phyloP scores from a whole-genome alignment of 1,140 invertebrate species.

The Lysiphlebus fabarum region DNA sequence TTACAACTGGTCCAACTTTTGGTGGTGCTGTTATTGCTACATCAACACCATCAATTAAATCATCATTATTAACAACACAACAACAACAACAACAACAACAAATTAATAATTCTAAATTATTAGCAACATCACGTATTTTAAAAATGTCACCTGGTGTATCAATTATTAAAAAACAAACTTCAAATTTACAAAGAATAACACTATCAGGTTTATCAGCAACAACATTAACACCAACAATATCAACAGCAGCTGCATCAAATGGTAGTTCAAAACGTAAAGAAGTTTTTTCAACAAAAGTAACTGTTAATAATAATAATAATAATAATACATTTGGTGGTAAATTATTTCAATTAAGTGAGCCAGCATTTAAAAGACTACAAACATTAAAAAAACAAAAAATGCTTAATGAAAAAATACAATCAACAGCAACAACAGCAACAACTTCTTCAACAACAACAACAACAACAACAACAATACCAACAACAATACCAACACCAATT shows the following conservation, averaged over 20 bases:
- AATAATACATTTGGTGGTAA: conserved; percentile 38
- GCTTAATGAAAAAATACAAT: conserved; percentile 39
- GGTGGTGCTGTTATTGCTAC: neutral
- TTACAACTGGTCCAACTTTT: neutral
- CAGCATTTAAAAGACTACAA: conserved; percentile 44
- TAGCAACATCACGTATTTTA: conserved; percentile 39
- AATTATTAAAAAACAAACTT: conserved; percentile 52
- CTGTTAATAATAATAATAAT: conserved; percentile 9
- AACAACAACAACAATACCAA: too few relatives aligned
- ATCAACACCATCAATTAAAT: conserved; percentile 13
- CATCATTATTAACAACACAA: neutral
- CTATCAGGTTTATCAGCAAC: conserved; percentile 32
- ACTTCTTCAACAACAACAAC: neutral
- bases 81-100: conserved; percentile 20
- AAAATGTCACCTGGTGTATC: conserved; percentile 48
- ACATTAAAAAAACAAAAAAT: conserved; percentile 47
- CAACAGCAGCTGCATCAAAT: conserved; percentile 18
- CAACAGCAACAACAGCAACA: conserved; percentile 10
- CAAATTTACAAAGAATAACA: conserved; percentile 45
- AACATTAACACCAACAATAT: neutral
- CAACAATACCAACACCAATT: too few relatives aligned
- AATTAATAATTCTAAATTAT: conserved; percentile 27
- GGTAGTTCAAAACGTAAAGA: conserved; percentile 39
- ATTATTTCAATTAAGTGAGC: conserved; percentile 46
- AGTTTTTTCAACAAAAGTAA: conserved; percentile 23